Evolutionary conservation across 1,140 invertebrate genomes (phyloP).

Genomic region (Euura lappo): DNA sequence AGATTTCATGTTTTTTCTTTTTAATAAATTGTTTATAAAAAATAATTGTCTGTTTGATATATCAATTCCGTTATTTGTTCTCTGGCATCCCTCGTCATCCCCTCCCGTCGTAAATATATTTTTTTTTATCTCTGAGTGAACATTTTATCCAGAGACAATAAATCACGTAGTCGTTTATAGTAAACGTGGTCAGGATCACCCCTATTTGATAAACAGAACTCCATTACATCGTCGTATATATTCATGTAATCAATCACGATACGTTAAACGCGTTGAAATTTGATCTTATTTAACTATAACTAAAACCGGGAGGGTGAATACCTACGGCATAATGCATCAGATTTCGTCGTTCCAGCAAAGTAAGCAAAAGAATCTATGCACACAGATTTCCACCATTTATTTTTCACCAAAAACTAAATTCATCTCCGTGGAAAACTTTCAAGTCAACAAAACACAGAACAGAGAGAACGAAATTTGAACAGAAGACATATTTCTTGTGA

Average conservation of each 20-base stretch:
- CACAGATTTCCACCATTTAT: too few species aligned
- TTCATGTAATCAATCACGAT: constrained; percentile 49
- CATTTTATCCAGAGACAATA: background rate
- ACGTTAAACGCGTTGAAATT: constrained; percentile 40
- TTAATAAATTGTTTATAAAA: constrained; percentile 8
- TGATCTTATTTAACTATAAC: constrained; percentile 46
- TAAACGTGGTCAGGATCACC: background rate
- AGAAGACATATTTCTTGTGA: too few species aligned
- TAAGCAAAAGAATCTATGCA: background rate
- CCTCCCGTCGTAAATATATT: background rate
- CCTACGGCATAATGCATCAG: constrained; percentile 4
- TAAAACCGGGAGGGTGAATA: background rate
- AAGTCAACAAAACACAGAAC: too few species aligned
- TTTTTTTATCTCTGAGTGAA: background rate
- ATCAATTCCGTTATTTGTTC: background rate
- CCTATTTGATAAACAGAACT: constrained; percentile 22
- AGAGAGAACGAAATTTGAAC: too few species aligned
- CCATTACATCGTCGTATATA: constrained; percentile 42
- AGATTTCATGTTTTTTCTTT: background rate
- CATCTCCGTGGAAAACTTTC: too few species aligned
- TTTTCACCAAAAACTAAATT: too few species aligned
- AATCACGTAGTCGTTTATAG: background rate
- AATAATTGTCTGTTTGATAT: too few species aligned
- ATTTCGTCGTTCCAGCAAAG: background rate
- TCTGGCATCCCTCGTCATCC: too few species aligned